Evolutionary conservation across 2,888 invertebrate genomes (phyloP).

Genomic region (Napeogenes inachia): DNA sequence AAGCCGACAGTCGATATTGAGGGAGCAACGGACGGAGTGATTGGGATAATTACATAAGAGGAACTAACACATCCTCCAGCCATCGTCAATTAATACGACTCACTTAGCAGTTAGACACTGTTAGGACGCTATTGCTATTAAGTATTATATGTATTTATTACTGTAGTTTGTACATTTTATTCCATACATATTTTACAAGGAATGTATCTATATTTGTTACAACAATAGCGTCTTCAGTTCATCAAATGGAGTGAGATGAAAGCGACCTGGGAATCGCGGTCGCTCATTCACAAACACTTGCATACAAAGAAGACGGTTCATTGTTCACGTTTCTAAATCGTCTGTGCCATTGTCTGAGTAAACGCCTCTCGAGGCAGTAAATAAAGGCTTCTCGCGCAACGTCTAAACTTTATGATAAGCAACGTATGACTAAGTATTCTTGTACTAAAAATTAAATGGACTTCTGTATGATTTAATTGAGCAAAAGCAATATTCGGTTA

Average conservation of each 20-base stretch:
- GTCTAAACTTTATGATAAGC: slow-evolving; percentile 2
- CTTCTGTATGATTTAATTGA: too few relatives aligned
- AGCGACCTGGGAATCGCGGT: slow-evolving; percentile 8
- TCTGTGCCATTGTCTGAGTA: slow-evolving; percentile 16
- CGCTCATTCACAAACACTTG: slow-evolving; percentile 19
- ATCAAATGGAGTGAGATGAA: background rate
- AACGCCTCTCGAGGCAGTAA: slow-evolving; percentile 14
- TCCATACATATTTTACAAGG: background rate
- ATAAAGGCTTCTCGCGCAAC: background rate
- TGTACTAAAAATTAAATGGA: too few relatives aligned
- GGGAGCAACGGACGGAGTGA: slow-evolving; percentile 27
- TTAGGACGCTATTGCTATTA: too few relatives aligned
- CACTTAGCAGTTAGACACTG: background rate
- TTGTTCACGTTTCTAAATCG: slow-evolving; percentile 22
- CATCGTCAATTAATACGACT: slow-evolving; percentile 9
- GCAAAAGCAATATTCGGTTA: too few relatives aligned
- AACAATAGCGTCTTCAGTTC: slow-evolving; percentile 1
- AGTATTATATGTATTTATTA: too few relatives aligned
- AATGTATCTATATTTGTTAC: background rate
- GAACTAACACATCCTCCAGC: slow-evolving; percentile 9
- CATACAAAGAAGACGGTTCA: slow-evolving; percentile 17
- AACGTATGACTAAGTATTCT: background rate
- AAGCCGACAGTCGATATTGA: slow-evolving; percentile 24
- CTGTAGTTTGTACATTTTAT: too few relatives aligned
- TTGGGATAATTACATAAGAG: slow-evolving; percentile 42